Evolutionary conservation across 2,888 invertebrate genomes (phyloP), one percentile per base, ranked within the genome.

Genomic region (Dermolepida albohirtum): DNA sequence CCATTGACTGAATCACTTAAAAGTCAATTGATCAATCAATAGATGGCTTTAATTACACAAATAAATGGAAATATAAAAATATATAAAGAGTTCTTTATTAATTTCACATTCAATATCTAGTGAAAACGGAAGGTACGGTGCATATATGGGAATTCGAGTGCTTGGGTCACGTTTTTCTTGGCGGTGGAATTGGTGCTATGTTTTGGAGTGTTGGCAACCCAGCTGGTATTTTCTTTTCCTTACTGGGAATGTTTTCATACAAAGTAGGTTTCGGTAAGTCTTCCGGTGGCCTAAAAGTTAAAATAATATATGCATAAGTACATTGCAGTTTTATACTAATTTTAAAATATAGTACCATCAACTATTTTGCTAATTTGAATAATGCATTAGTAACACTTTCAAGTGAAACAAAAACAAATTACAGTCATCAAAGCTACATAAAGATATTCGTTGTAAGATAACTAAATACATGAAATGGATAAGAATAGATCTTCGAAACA

Each of bases 181-280:
- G 77, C 49, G 83, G 78, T 2, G 83, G 83, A 7, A 81, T 80
- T 8, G 83, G 83, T 49, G 83, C 81, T n/a, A 78, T 78, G 10
- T 75, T 77, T 27, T 77, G 75, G 51, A 75, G 71, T 52, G 76
- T 74, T 62, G 73, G 70, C 65, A 77, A 72, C 14, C 77, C 75
- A 67, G 73, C 78, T 22, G 79, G 76, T 71, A 77, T 70, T 69
- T 78, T 79, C 41, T 79, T 74, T 68, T 85, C 85, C 74, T 82
- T 83, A 52, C 83, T 76, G 68, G 86, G 85, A 81, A 87, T 84
- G 84, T 87, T 87, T 77, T 84, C 86, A 75, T 86, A 86, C 69
- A 83, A 71, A 29, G 79, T 82, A 69, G 84, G 85, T 72, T 84
- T 83, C 50, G 85, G 83, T 72, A 85, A 75, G 70, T 86, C 85